Evolutionary conservation across 2,888 invertebrate species (phyloP).

Genomic region (Ophion ellenae): DNA sequence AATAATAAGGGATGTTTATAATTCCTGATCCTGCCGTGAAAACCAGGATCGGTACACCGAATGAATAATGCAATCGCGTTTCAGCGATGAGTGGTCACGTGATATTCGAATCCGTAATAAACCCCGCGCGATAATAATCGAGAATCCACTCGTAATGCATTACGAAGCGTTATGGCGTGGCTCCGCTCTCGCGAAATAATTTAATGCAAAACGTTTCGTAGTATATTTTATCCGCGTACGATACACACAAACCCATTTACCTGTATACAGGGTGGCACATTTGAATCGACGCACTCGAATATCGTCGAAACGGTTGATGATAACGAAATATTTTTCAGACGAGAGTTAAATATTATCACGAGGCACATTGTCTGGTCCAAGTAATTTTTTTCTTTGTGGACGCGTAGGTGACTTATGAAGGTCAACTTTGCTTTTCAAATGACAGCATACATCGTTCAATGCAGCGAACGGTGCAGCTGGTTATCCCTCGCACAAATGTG

Average conservation of each 20-base stretch:
- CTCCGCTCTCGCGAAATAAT: slow-evolving; percentile 37
- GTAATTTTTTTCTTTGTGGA: too few relatives aligned
- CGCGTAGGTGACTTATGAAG: too few relatives aligned
- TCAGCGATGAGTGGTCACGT: slow-evolving; percentile 25
- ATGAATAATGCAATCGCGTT: slow-evolving; percentile 26
- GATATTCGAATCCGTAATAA: slow-evolving; percentile 39
- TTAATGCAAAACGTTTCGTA: slow-evolving; percentile 36
- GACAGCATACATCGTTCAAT: too few relatives aligned
- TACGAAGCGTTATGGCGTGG: slow-evolving; percentile 22
- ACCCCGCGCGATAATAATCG: slow-evolving; percentile 33
- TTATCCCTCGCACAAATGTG: neutral
- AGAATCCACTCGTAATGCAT: slow-evolving; percentile 30
- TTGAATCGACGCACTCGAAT: neutral
- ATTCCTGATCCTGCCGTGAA: neutral
- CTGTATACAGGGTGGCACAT: neutral
- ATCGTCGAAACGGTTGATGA: neutral
- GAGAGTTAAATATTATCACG: too few relatives aligned
- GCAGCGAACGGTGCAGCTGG: neutral
- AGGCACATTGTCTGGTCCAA: too few relatives aligned
- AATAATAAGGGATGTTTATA: neutral
- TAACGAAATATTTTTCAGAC: too few relatives aligned
- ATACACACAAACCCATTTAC: neutral
- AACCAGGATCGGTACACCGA: slow-evolving; percentile 5
- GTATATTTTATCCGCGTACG: slow-evolving; percentile 12
- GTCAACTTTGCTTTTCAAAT: neutral